Percentiles rank a stretch among this genome's conserved stretches.
Conservation (phyloP, 2,113 vertebrate species). For the Aleadryas rufinucha region DNA sequence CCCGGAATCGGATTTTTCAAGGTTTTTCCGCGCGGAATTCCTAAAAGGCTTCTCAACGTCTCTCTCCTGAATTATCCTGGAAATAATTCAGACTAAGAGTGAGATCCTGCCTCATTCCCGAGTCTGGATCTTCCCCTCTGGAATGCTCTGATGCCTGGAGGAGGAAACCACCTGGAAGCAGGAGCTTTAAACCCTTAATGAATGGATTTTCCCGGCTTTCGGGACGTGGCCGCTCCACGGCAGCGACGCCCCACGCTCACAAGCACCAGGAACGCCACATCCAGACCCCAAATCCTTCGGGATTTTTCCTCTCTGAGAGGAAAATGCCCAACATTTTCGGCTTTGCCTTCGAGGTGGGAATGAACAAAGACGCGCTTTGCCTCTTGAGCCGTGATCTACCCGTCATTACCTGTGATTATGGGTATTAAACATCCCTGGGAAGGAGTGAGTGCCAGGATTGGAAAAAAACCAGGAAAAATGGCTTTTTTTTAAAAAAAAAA, state of each 20-base stretch:
- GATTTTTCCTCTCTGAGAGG: background rate
- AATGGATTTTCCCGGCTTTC: background rate
- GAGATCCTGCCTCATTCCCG: background rate
- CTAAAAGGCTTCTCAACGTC: background rate
- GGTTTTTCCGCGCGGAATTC: background rate
- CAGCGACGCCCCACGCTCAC: background rate
- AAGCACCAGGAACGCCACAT: background rate
- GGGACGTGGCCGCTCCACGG: background rate
- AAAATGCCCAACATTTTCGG: background rate
- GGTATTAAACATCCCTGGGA: background rate
- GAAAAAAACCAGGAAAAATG: background rate
- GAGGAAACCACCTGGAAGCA: background rate
- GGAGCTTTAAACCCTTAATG: background rate
- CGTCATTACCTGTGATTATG: background rate
- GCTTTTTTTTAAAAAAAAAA: background rate
- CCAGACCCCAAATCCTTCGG: background rate
- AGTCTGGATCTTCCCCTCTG: background rate
- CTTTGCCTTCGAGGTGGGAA: background rate
- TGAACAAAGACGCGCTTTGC: background rate
- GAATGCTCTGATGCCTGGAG: slow-evolving; percentile 1
- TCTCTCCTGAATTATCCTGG: background rate
- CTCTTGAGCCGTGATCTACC: background rate
- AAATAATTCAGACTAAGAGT: background rate
- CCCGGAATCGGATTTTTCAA: background rate
- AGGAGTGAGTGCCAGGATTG: background rate